Conservation (phyloP, 2,113 vertebrate species). For the Ploceus nigricollis region DNA sequence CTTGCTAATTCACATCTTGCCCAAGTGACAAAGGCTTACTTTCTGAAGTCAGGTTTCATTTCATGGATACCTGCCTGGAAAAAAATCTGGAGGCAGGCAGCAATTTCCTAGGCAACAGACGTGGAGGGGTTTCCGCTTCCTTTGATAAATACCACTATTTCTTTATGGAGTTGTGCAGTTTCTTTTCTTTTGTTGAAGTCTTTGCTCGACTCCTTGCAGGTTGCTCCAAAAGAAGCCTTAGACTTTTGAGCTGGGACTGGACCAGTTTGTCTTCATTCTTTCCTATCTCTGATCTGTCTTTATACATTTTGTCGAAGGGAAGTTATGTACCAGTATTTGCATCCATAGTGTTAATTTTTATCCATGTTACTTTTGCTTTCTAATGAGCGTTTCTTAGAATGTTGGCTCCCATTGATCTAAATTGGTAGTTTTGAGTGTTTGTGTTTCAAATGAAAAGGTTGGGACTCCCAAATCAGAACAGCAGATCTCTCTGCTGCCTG, state of each 20-base stretch:
- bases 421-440: not conserved
- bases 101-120: constrained; percentile 1
- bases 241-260: not conserved
- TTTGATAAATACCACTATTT: not conserved
- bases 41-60: not conserved
- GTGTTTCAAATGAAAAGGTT: not conserved
- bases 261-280: not conserved
- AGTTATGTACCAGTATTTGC: not conserved
- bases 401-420: not conserved
- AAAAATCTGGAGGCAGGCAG: not conserved
- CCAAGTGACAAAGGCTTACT: not conserved
- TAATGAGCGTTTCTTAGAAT: not conserved
- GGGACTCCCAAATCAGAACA: not conserved
- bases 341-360: not conserved
- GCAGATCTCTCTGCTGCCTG: not conserved
- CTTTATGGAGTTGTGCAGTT: not conserved
- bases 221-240: not conserved
- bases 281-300: not conserved
- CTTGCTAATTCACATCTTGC: not conserved
- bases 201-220: not conserved
- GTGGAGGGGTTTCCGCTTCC: not conserved
- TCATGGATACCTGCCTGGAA: constrained; percentile 22
- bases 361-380: not conserved
- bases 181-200: not conserved
- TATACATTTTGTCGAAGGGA: not conserved